Evolutionary conservation across 2,797 vertebrate genomes (phyloP).

Genomic region (Gallinago solitaria): DNA sequence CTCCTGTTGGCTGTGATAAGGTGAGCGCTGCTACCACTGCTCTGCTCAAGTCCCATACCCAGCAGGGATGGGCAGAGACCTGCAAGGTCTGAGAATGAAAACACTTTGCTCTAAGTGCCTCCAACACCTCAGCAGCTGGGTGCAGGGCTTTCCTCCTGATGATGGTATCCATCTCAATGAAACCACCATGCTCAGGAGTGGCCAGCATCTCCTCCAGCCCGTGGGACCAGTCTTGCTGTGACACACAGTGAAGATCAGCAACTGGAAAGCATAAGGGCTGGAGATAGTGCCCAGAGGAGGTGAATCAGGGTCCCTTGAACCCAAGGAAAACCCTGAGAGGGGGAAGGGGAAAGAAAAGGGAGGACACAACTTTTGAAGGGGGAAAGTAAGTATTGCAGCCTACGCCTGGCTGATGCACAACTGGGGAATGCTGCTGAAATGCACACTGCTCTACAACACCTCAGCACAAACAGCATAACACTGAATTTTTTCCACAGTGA

Average conservation of each 20-base stretch:
- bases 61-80: background rate
- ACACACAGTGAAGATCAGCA: background rate
- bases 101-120: background rate
- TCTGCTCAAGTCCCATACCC: accelerated
- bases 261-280: background rate
- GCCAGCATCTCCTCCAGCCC: background rate
- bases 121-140: background rate
- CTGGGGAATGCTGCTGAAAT: background rate
- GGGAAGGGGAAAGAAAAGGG: background rate
- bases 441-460: background rate
- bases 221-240: background rate
- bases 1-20: background rate
- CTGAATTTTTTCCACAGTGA: background rate
- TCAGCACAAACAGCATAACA: background rate
- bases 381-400: background rate
- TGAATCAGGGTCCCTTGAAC: background rate
- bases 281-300: background rate
- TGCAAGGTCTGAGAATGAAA: background rate
- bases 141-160: background rate
- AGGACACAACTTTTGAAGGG: background rate
- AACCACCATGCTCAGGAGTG: background rate
- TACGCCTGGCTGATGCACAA: background rate
- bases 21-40: accelerated
- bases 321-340: background rate
- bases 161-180: background rate